A percentile compares a stretch with the other conserved stretches of the same genome.
Evolutionary conservation across 2,113 vertebrate species (phyloP).

Genomic region (Austrofundulus limnaeus): DNA sequence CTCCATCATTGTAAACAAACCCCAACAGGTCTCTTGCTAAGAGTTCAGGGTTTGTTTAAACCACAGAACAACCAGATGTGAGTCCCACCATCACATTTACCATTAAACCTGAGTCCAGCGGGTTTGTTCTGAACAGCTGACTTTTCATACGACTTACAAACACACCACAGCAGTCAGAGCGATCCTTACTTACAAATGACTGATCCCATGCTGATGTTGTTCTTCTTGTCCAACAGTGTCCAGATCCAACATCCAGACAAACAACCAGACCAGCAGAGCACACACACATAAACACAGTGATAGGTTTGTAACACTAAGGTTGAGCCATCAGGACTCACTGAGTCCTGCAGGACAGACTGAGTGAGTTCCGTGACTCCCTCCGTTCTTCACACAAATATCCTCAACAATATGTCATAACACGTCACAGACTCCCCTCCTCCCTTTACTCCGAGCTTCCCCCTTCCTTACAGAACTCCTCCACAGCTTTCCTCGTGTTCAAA

Average conservation of each 20-base stretch:
- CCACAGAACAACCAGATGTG: too few relatives aligned
- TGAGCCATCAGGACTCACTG: conserved; percentile 3
- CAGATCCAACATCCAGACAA: conserved; percentile 16
- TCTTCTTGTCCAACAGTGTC: conserved; percentile 25
- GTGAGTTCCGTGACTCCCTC: not conserved
- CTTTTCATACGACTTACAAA: not conserved
- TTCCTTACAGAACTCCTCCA: not conserved
- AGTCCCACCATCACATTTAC: too few relatives aligned
- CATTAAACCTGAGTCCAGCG: too few relatives aligned
- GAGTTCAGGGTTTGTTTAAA: too few relatives aligned
- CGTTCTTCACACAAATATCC: conserved; percentile 46
- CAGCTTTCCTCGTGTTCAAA: not conserved
- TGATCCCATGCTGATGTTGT: conserved; percentile 63
- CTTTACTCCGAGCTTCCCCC: conserved; percentile 12
- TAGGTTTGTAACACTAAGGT: conserved; percentile 5
- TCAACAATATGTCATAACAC: conserved; percentile 52
- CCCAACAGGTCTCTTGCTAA: too few relatives aligned
- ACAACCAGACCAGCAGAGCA: conserved; percentile 19
- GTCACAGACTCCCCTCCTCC: conserved; percentile 35
- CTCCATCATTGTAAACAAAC: too few relatives aligned
- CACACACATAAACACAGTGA: conserved; percentile 11
- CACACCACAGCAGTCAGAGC: not conserved
- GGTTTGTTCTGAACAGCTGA: not conserved
- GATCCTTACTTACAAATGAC: conserved; percentile 70
- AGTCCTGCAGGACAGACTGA: conserved; percentile 3